phyloP scores from a whole-genome alignment of 2,113 vertebrate species.

The Jacana jacana region DNA sequence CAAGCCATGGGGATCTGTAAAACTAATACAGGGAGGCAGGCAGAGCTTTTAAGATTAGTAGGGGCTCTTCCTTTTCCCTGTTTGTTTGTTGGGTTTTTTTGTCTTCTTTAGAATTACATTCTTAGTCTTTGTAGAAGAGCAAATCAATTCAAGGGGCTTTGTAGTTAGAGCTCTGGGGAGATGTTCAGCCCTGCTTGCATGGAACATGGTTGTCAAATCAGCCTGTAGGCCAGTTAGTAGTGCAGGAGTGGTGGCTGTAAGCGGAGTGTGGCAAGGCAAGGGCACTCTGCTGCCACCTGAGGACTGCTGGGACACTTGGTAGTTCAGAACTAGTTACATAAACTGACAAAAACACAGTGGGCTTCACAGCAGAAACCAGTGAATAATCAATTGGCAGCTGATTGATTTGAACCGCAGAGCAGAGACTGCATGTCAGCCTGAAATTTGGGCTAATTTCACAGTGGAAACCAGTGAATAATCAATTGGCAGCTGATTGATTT shows the following conservation, averaged over 20 bases:
- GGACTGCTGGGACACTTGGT: not conserved
- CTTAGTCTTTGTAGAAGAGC: not conserved
- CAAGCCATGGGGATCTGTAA: not conserved
- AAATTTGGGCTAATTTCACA: not conserved
- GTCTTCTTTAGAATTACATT: not conserved
- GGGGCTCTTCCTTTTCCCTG: not conserved
- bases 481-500: not conserved
- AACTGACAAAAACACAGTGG: not conserved
- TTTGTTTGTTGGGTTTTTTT: no score
- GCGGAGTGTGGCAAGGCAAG: not conserved
- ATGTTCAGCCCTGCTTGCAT: not conserved
- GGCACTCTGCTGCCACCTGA: not conserved
- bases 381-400: not conserved
- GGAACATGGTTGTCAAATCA: not conserved
- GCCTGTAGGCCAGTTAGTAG: accelerated
- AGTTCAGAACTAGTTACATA: not conserved
- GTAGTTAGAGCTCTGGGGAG: not conserved
- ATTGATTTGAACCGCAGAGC: not conserved
- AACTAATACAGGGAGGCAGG: not conserved
- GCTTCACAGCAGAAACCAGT: not conserved
- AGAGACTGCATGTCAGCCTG: not conserved
- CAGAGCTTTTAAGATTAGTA: not conserved
- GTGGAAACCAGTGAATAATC: not conserved
- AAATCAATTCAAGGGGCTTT: not conserved
- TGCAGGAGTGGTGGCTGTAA: not conserved